phyloP scores from a whole-genome alignment of 37 sponge, comb jelly and placozoan genomes.

The Ephydatia muelleri region DNA sequence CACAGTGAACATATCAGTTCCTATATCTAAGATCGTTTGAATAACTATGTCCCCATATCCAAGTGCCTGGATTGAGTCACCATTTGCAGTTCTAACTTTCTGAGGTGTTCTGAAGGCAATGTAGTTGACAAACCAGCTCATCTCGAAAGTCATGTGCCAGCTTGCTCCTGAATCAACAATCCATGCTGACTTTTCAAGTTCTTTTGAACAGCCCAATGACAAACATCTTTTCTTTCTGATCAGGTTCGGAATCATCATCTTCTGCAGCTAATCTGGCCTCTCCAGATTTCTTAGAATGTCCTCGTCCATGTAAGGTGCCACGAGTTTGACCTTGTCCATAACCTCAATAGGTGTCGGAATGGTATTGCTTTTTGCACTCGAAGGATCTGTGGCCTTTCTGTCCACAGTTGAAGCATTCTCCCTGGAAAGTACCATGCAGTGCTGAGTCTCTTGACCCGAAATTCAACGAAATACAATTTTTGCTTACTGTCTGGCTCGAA shows the following conservation, averaged over 20 bases:
- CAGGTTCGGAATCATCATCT: neutral
- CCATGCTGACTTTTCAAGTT: constrained; percentile 1
- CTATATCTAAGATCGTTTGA: neutral
- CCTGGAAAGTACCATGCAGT: neutral
- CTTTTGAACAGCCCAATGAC: neutral
- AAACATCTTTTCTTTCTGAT: neutral
- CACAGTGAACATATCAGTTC: constrained; percentile 18
- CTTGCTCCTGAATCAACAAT: constrained; percentile 25
- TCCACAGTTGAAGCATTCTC: neutral
- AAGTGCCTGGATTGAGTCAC: constrained; percentile 12
- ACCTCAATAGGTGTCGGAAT: neutral
- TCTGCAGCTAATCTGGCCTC: neutral
- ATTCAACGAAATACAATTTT: too few species aligned
- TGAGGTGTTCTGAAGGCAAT: neutral
- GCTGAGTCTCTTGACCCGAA: neutral
- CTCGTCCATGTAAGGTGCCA: neutral
- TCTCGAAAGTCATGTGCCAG: constrained; percentile 21
- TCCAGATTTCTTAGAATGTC: neutral
- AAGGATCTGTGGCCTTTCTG: neutral
- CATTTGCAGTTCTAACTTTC: constrained; percentile 12
- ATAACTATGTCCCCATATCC: constrained; percentile 8
- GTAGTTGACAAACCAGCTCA: neutral
- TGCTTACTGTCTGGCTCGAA: too few species aligned
- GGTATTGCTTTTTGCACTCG: constrained; percentile 5
- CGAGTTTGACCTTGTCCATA: neutral